Evolutionary conservation across 2,888 invertebrate genomes (phyloP), one percentile per base, ranked within the genome.

Genomic region (Diloba caeruleocephala): DNA sequence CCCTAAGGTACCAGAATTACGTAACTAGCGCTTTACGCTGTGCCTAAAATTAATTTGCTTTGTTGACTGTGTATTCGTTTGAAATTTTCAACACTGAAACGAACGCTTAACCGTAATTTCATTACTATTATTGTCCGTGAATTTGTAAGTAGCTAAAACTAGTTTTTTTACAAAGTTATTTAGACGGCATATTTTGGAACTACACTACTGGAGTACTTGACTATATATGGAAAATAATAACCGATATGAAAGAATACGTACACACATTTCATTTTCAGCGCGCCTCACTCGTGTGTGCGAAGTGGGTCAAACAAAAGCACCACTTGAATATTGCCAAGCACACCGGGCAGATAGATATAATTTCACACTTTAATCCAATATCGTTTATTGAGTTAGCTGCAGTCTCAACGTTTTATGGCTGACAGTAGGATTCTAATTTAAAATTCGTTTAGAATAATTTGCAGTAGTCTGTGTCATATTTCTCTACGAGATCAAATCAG

Each of bases 221-320:
- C 5, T 5, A 21, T 7, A 21, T 31, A 36, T 43, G 28, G 5
- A 54, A 33, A 23, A 49, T 10, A 34, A 32, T 19, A 38, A 25
- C 3, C 3, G 3, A 26, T n/a, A 10, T 17, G 15, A 37, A 26
- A 36, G 15, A 38, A 33, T 2, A 28, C 21, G 14, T 14, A 34
- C 23, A 29, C n/a, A 45, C 15, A 28, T 41, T 42, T 48, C 50
- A 51, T 67, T 64, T 44, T 14, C 56, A 9, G 26, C 46, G 14
- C 43, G 14, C 43, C 33, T 29, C 48, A 21, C 25, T 48, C 63
- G 44, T 61, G 51, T 65, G 50, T 62, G 48, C 46, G 58, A 83
- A 81, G 72, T 82, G 63, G 84, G 81, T 84, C 84, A 83, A 76
- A 81, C 75, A 80, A 81, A 77, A 79, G 70, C 72, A 70, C 58